Percentiles rank a stretch among this genome's conserved stretches.
phyloP scores from a whole-genome alignment of 1,140 invertebrate genomes.

The Argopecten irradians region DNA sequence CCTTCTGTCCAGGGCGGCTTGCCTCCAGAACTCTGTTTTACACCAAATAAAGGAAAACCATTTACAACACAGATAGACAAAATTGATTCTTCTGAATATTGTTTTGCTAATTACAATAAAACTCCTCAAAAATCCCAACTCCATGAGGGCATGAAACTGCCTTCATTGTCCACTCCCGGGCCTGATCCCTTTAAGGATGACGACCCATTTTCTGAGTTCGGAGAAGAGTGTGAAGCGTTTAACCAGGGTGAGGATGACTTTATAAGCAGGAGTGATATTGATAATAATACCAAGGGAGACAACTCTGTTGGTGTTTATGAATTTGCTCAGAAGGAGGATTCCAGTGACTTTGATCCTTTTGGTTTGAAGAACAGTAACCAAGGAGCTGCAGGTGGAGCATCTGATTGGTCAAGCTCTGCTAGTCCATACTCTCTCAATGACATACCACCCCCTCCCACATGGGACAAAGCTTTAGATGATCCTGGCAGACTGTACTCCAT shows the following conservation, averaged over 20 bases:
- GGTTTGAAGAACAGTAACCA: constrained; percentile 42
- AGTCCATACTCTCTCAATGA: constrained; percentile 36
- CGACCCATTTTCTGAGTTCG: constrained; percentile 55
- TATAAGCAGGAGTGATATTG: not conserved
- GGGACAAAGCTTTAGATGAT: constrained; percentile 28
- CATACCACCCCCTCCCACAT: constrained; percentile 42
- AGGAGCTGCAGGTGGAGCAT: not conserved
- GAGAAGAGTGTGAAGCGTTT: constrained; percentile 36
- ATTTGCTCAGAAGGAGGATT: constrained; percentile 31
- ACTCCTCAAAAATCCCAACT: not conserved
- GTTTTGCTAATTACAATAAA: constrained; percentile 5
- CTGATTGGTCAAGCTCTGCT: not conserved
- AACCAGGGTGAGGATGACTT: constrained; percentile 33
- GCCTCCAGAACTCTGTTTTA: not conserved
- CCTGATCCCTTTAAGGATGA: constrained; percentile 53
- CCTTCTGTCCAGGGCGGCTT: not conserved
- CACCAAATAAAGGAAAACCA: not conserved
- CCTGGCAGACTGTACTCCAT: constrained; percentile 33
- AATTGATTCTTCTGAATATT: not conserved
- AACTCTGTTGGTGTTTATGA: constrained; percentile 30
- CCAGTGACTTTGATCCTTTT: constrained; percentile 55
- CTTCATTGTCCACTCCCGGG: constrained; percentile 13
- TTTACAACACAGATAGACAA: not conserved
- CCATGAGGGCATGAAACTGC: not conserved
- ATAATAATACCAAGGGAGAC: not conserved